Conservation (phyloP, 2,888 invertebrate genomes). For the Nymphalis urticae region DNA sequence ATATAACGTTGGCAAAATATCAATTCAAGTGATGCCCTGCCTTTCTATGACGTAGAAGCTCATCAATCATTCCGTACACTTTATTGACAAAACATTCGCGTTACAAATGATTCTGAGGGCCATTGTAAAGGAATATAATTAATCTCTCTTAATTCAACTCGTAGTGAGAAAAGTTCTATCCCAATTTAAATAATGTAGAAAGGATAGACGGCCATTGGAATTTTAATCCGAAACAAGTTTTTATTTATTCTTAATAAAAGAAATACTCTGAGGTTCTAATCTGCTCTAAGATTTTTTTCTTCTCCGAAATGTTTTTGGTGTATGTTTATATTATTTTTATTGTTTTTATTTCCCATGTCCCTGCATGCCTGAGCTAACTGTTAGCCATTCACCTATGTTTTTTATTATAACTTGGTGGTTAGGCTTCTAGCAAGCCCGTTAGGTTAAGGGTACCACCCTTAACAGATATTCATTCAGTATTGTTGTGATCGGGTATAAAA, state of each 20-base stretch:
- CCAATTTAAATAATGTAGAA: neutral
- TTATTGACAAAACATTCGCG: conserved; percentile 11
- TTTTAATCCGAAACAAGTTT: neutral
- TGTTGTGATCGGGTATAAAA: too few relatives aligned
- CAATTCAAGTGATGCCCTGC: conserved; percentile 11
- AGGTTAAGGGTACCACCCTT: too few relatives aligned
- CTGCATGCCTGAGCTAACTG: too few relatives aligned
- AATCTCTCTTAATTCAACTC: conserved; percentile 4
- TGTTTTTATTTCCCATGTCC: too few relatives aligned
- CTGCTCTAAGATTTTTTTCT: neutral
- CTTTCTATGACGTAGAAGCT: conserved; percentile 15
- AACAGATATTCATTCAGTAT: too few relatives aligned
- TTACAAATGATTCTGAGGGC: conserved; percentile 7
- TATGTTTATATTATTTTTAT: too few relatives aligned
- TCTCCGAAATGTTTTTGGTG: too few relatives aligned
- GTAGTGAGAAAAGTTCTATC: neutral
- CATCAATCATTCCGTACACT: conserved; percentile 21
- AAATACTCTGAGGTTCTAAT: too few relatives aligned
- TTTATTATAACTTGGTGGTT: too few relatives aligned
- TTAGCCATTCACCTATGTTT: too few relatives aligned
- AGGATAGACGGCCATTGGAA: neutral
- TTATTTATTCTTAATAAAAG: too few relatives aligned
- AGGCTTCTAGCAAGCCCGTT: too few relatives aligned
- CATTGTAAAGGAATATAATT: conserved; percentile 8
- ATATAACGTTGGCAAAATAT: conserved; percentile 8